These are phyloP conservation scores for Cheilosia pagana DNA, from an alignment of 2,888 invertebrate species.

Conservation along the genomic window DNA sequence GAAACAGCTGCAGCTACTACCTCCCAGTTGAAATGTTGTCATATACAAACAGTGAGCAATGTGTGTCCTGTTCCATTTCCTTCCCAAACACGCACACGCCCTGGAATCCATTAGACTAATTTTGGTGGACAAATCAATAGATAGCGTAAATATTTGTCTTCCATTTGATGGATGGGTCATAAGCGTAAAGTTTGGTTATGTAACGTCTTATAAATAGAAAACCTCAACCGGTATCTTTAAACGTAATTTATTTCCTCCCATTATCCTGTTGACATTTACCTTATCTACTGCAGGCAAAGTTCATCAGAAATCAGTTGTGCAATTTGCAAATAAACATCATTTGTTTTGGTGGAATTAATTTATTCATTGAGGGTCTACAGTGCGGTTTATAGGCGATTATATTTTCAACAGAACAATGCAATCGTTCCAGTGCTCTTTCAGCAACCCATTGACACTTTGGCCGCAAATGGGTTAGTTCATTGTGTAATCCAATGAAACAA, in stretches of 20 bases:
- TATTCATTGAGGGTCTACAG: constrained; percentile 5
- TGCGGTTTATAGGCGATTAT: constrained; percentile 33
- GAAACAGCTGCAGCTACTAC: not conserved
- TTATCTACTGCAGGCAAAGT: not conserved
- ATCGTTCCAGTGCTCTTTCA: not conserved
- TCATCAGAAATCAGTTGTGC: not conserved
- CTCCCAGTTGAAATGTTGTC: not conserved
- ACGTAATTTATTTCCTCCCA: not conserved
- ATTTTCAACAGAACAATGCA: constrained; percentile 41
- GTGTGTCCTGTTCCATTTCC: constrained; percentile 1
- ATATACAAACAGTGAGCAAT: not conserved
- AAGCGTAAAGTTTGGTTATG: constrained; percentile 3
- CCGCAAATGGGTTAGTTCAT: not conserved
- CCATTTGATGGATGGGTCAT: constrained; percentile 32
- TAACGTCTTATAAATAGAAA: constrained; percentile 2
- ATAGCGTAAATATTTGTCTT: not conserved
- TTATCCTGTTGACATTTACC: not conserved
- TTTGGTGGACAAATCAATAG: constrained; percentile 39
- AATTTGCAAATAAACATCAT: constrained; percentile 6
- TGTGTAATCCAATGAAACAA: not conserved
- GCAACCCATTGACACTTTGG: not conserved
- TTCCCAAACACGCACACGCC: constrained; percentile 14
- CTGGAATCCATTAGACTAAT: constrained; percentile 22
- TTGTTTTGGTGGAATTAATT: constrained; percentile 5
- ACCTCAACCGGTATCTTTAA: not conserved